Evolutionary conservation across 2,888 invertebrate species (phyloP), one percentile per base, ranked within the genome.

Genomic region (Marasmarcha lunaedactyla): DNA sequence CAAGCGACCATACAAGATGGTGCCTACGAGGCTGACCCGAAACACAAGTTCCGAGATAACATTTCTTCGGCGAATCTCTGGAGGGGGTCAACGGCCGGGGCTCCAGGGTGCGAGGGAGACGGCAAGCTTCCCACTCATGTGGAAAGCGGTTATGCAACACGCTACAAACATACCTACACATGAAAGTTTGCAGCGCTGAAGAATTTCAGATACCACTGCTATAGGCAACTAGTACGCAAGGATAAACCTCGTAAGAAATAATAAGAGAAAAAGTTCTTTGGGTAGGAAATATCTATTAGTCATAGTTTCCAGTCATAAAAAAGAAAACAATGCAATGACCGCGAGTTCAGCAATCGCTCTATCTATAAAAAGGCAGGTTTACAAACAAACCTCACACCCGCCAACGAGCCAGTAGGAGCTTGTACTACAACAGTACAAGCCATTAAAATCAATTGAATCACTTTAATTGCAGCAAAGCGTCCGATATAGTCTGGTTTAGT

Each of bases 121-220:
- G 57, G 59, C 64, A 59, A 57, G 63, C 66, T 55, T 57, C 57
- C 57, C 71, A 61, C 70, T 74, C 77, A 57, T 61, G 76, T 76
- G 77, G 77, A 77, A 78, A 78, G 78, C 76, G 69, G 76, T 78
- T 78, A 79, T 73, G 78, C 72, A 78, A 79, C 71, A 63, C 10
- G 30, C 30, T n/a, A 30, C 30, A 30, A 7, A 30, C 11, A n/a
- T 59, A 56, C 57, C 63, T 57, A 59, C 63, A 67, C 69, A 76
- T 71, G 78, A 77, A 73, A 76, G 73, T 71, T 63, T 66, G 64
- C 47, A 49, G 50, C 47, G 39, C 30, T 11, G n/a, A 30, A 30
- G 30, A 30, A 30, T 30, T 30, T 30, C 30, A 30, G 30, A 30
- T 30, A 30, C 6, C 5, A 9, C 5, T n/a, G 7, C 20, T 38